Evolutionary conservation across 1,140 invertebrate genomes (phyloP).

Genomic region (Megalopta genalis): DNA sequence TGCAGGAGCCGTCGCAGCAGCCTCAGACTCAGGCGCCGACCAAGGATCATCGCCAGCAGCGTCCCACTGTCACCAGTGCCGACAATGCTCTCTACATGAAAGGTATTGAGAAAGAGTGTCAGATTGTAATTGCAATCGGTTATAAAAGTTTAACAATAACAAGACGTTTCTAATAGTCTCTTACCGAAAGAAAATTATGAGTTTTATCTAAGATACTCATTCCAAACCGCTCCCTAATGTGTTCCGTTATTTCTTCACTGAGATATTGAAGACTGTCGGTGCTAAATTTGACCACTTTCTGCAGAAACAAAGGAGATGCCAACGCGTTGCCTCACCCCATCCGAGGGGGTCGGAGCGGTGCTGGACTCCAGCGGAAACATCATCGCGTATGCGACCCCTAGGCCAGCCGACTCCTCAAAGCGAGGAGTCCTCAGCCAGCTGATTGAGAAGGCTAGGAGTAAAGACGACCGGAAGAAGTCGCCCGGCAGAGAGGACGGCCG

Average conservation of each 20-base stretch:
- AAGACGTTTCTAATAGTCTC: too few species aligned
- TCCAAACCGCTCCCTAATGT: too few species aligned
- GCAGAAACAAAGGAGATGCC: conserved; percentile 75
- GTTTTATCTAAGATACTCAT: too few species aligned
- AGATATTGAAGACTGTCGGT: too few species aligned
- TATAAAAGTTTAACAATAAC: too few species aligned
- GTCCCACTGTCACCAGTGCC: conserved; percentile 66
- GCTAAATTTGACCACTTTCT: conserved; percentile 13
- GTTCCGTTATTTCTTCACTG: too few species aligned
- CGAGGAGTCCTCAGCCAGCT: conserved; percentile 81
- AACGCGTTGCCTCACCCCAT: conserved; percentile 74
- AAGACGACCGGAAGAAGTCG: conserved; percentile 81
- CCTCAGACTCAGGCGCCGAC: conserved; percentile 67
- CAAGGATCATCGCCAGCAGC: conserved; percentile 75
- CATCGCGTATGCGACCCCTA: conserved; percentile 74
- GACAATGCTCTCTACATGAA: conserved; percentile 78
- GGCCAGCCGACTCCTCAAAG: conserved; percentile 72
- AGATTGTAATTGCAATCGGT: too few species aligned
- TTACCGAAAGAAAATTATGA: too few species aligned
- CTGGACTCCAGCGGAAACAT: conserved; percentile 77
- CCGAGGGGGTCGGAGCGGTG: conserved; percentile 71
- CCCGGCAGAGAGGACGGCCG: conserved; percentile 74
- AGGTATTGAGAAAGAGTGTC: conserved; percentile 59
- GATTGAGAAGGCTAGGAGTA: conserved; percentile 81
- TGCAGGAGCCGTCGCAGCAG: conserved; percentile 74